Base-by-base conservation (phyloP, 1,140 invertebrate species). In the Drusus annulatus region DNA sequence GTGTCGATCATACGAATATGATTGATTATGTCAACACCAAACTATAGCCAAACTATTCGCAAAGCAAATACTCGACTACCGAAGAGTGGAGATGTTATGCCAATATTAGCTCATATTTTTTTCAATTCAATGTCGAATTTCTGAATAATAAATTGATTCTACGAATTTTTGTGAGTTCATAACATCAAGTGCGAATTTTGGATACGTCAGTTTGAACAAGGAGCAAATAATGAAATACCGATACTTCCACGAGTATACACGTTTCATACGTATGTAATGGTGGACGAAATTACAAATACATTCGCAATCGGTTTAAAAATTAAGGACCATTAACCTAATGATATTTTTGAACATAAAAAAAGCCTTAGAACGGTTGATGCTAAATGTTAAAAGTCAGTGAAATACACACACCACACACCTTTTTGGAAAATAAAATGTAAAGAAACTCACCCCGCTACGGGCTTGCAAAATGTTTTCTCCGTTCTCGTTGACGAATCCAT, bases 401-500 rank as follows among this genome's bases (percentile, higher is more conserved):
- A 45, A 45, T n/a, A n/a, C n/a, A n/a, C n/a, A n/a, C n/a, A n/a
- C n/a, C n/a, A n/a, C n/a, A n/a, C n/a, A n/a, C n/a, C 0, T 45
- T 45, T 45, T 45, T 45, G 10, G 3, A 15, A 63, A 63, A 25
- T 31, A 15, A 31, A 25, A 25, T 2, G 5, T 25, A n/a, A 8
- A 71, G 4, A 17, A 16, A 87, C 87, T 89, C 83, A 89, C 88
- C 77, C 85, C 85, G 78, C 68, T 81, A 81, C 87, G 90, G 1
- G 90, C 86, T 84, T 91, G 90, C 17, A 89, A 85, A 0, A 91
- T 79, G 19, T 86, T 89, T 54, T 86, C 87, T 28, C 87, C 87
- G 79, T 87, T 89, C 5, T 84, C 84, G 85, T 86, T 90, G 16
- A 91, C 89, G 8, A 90, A 90, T 68, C 92, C 92, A 78, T 92